Base-by-base conservation (phyloP, 2,113 vertebrate genomes). In the Galemys pyrenaicus region DNA sequence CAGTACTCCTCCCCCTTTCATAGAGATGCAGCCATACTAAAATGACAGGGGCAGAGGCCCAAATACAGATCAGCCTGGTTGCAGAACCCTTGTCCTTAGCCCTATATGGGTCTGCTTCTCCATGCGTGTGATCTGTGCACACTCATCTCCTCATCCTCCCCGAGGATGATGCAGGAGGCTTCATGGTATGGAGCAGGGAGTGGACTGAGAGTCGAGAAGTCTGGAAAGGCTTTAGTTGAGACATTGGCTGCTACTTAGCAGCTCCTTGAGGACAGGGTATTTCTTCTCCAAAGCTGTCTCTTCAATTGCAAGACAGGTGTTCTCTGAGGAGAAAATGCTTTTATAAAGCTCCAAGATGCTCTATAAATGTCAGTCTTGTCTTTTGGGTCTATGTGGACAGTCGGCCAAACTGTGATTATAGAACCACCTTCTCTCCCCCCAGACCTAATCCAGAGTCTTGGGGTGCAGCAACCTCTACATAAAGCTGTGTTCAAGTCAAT, bases 91-190 rank as follows among this genome's bases (percentile, higher is more conserved):
- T 13, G 44, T 24, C 24, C 35, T 44, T 6, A 5, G 30, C 12
- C 35, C 22, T 22, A 30, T n/a, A 39, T 60, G 39, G 41, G 67
- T 30, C 64, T 41, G 82, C 77, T 56, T 68, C 92, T 46, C 32
- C 32, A 6, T 1, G 6, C 11, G 19, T 10, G 13, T 30, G 1
- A 20, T 35, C 20, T 74, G 35, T 41, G 54, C 16, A 1, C 32
- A 2, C 12, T 9, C 16, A 15, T 39, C 70, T 67, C 35, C 0
- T 3, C 9, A 28, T 39, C 64, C 60, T 41, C 54, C 49, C 9
- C 20, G 20, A 9, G 37, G 77, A 41, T 0, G 1, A 30, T 3
- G 62, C 6, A 49, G 67, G 67, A 65, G 7, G 65, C 24, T 1
- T 8, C 9, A 0, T 9, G 54, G 80, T 15, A 3, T 30, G 30